phyloP scores from a whole-genome alignment of 2,113 vertebrate species.

The Amia ocellicauda region DNA sequence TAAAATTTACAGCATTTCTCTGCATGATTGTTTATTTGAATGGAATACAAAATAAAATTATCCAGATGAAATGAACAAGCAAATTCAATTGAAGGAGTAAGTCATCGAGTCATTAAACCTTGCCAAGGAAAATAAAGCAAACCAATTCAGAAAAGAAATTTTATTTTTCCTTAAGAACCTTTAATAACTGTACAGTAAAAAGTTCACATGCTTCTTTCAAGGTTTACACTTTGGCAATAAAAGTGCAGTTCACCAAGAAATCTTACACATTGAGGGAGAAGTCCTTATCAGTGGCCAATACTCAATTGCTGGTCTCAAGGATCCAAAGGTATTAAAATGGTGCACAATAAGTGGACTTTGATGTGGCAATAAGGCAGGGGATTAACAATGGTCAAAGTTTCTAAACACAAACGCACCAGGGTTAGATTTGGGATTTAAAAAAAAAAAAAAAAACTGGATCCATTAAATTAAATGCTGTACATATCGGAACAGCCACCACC shows the following conservation, averaged over 20 bases:
- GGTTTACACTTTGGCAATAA: background rate
- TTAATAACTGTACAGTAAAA: constrained; percentile 16
- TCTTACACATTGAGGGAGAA: background rate
- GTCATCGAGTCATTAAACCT: too few species aligned
- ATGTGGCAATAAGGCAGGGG: background rate
- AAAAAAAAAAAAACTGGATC: background rate
- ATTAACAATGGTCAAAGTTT: background rate
- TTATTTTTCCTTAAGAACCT: constrained; percentile 20
- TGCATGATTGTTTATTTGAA: too few species aligned
- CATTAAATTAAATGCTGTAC: too few species aligned
- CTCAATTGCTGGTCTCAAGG: background rate
- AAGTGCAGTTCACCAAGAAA: background rate
- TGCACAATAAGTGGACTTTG: too few species aligned
- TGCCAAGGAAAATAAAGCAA: too few species aligned
- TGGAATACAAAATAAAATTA: too few species aligned
- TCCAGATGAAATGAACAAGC: too few species aligned
- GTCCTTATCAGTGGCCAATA: background rate
- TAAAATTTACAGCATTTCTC: too few species aligned
- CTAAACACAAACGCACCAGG: background rate
- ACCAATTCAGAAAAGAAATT: background rate
- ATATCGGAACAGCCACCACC: too few species aligned
- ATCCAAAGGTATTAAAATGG: too few species aligned
- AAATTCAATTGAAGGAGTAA: background rate
- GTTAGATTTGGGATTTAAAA: background rate
- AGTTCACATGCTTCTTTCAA: constrained; percentile 12